Base-by-base conservation (phyloP, 2,888 invertebrate genomes). In the Melitaea athalia region DNA sequence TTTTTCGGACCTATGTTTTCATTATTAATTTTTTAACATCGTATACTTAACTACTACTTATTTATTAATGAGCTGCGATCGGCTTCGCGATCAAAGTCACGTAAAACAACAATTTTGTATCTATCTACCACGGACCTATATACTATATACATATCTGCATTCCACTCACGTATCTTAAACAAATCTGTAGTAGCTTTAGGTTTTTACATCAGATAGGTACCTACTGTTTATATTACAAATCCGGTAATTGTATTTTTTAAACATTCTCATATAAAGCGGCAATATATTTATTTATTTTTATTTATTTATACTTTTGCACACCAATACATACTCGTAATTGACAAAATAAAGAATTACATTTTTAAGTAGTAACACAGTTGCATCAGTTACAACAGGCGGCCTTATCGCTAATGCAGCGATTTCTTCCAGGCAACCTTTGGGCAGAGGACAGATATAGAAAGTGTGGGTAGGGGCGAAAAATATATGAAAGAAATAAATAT, bases 111-210 rank as follows among this genome's bases (percentile, higher is more conserved):
- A 17, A 42, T 57, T 42, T 57, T 42, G 42, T 57, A 57, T n/a
- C 38, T 33, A 53, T 33, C 59, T 38, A 43, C 42, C n/a, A n/a
- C n/a, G n/a, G n/a, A n/a, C n/a, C n/a, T n/a, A n/a, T n/a, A n/a
- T n/a, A n/a, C n/a, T n/a, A n/a, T n/a, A n/a, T n/a, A n/a, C n/a
- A n/a, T 55, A 55, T 33, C 59, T 38, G 31, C 42, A 52, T n/a
- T 42, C 43, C 31, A 59, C 50, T 65, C 65, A 65, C 59, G 65
- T 65, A 59, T 59, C 52, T 43, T 31, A 24, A 42, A 42, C 17
- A 43, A 52, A 60, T 59, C 59, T 43, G 42, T 38, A 52, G 49
- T 11, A 59, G 59, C 52, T 59, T 52, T 64, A 49, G n/a, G n/a
- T 33, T 62, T 52, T 66, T 61, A 55, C 61, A 43, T 61, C 53